Conservation (phyloP, 2,113 vertebrate species). For the Chionodraco myersi region DNA sequence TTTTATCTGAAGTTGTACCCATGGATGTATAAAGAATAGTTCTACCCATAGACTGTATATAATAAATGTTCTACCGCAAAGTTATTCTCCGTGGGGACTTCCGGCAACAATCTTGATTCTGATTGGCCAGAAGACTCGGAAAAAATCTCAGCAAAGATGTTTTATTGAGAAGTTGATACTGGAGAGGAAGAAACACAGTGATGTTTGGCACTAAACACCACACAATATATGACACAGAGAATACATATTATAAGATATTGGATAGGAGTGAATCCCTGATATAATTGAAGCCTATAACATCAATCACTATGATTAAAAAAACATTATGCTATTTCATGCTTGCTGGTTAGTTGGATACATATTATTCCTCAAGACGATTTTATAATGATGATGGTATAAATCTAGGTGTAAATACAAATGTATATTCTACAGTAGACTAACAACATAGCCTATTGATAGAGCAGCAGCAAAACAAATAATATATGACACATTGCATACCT, state of each 20-base stretch:
- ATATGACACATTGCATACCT: neutral
- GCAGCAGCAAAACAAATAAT: no score
- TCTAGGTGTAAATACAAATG: no score
- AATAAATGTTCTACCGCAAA: no score
- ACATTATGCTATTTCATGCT: neutral
- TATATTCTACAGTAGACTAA: no score
- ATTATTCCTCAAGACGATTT: neutral
- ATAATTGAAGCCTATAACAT: neutral
- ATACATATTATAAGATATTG: neutral
- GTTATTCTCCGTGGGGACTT: no score
- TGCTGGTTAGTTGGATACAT: neutral
- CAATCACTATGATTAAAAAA: neutral
- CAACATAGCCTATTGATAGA: no score
- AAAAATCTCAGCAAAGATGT: no score
- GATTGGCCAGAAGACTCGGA: no score
- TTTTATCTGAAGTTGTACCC: no score
- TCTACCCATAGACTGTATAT: no score
- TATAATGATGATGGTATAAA: neutral
- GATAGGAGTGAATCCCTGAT: neutral
- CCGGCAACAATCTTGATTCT: no score
- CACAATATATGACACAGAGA: neutral
- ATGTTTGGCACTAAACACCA: constrained; percentile 16
- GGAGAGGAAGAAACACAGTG: constrained; percentile 16
- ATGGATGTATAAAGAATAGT: no score
- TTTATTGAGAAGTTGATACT: neutral